These are phyloP conservation scores for Tricholauxania praeusta DNA, from an alignment of 2,888 invertebrate species.

Conservation along the genomic window DNA sequence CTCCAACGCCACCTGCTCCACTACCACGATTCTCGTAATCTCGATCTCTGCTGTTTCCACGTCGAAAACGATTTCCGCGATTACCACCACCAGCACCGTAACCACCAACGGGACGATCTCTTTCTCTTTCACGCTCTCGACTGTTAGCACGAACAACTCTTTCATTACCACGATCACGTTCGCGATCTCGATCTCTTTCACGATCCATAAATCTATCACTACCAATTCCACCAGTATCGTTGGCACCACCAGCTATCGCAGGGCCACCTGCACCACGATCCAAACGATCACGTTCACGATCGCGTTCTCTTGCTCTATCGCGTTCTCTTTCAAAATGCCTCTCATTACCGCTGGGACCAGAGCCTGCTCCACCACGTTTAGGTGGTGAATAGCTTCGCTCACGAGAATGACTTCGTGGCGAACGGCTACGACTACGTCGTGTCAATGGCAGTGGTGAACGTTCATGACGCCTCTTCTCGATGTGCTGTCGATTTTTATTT, in stretches of 20 bases:
- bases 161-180: constrained; percentile 48
- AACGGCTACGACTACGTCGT: constrained; percentile 56
- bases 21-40: constrained; percentile 58
- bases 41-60: constrained; percentile 59
- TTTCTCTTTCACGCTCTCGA: constrained; percentile 53
- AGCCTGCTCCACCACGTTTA: constrained; percentile 49
- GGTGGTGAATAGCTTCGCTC: constrained; percentile 67
- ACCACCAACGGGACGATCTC: constrained; percentile 47
- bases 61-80: constrained; percentile 56
- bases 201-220: constrained; percentile 39
- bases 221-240: constrained; percentile 30
- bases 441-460: constrained; percentile 57
- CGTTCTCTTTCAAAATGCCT: constrained; percentile 53
- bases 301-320: constrained; percentile 53
- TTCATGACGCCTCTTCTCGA: constrained; percentile 66
- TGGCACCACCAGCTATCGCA: constrained; percentile 7
- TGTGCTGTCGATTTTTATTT: constrained; percentile 67
- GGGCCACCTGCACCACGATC: constrained; percentile 6
- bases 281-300: constrained; percentile 53
- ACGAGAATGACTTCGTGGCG: constrained; percentile 61
- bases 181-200: constrained; percentile 54
- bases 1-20: neutral
- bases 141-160: constrained; percentile 44
- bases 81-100: constrained; percentile 42
- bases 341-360: constrained; percentile 41